Evolutionary conservation across 2,797 vertebrate species (phyloP), one percentile per base, ranked within the genome.

Genomic region (Pelodytes ibericus): DNA sequence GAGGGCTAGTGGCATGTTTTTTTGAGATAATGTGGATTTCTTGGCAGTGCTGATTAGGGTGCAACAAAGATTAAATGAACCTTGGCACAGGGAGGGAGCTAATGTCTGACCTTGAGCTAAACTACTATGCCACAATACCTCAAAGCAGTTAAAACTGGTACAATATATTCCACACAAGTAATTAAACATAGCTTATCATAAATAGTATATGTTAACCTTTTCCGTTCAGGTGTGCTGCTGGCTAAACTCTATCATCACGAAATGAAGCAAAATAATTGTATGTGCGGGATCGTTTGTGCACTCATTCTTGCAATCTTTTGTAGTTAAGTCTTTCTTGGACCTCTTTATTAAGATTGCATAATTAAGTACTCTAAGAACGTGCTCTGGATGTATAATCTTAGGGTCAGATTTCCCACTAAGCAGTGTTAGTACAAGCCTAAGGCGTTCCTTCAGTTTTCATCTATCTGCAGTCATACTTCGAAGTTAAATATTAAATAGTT

Each of bases 1-100:
- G 9, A 25, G 31, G 18, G 30, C 29, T 72, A 62, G 69, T 51
- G 51, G 69, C 31, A 65, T 66, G 31, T 36, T 61, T 60, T n/a
- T n/a, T 20, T 71, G 3, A 25, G 25, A 61, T 72, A 61, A 51
- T 44, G 29, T 39, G 22, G 51, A 25, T 72, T 64, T 64, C 49
- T 64, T 71, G 68, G 51, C 75, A 31, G 5, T 16, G 36, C 18
- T 29, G 22, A 22, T 47, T 61, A 33, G 10, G 65, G 31, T 67
- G 53, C 44, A 51, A 60, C 26, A 3, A 36, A 53, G 36, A 39
- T 64, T 29, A 33, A 70, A 36, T 63, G 59, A 71, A 70, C 44
- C 39, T 61, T 41, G 22, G 27, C 26, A 59, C 24, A 25, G 36
- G 18, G 61, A 51, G n/a, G 30, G 18, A 6, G 25, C 15, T 20